Conservation (phyloP, 2,888 invertebrate genomes). For the Parnassius orleans region DNA sequence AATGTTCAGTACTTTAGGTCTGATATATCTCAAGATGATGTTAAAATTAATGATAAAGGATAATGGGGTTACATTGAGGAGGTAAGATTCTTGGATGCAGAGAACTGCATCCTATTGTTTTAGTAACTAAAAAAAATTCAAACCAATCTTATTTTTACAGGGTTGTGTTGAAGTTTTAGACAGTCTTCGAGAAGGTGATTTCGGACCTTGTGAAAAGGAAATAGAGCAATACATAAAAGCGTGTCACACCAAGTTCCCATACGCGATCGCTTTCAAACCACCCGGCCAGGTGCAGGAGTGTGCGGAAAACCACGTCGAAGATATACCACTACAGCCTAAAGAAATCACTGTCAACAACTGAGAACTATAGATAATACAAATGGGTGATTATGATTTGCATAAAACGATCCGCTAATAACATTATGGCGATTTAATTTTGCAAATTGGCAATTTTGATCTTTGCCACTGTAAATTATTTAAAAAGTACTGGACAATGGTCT, state of each 20-base stretch:
- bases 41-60: too few species aligned
- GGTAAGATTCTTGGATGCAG: too few species aligned
- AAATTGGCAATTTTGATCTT: neutral
- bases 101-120: too few species aligned
- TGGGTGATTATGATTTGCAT: conserved; percentile 13
- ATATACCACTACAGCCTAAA: conserved; percentile 46
- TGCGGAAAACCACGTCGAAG: conserved; percentile 43
- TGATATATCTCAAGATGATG: too few species aligned
- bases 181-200: conserved; percentile 88
- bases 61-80: too few species aligned
- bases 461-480: neutral
- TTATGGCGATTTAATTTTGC: neutral
- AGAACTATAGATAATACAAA: conserved; percentile 25
- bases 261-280: conserved; percentile 87
- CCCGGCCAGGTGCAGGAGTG: conserved; percentile 39
- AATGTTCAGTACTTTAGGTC: too few species aligned
- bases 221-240: conserved; percentile 85
- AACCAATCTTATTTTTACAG: conserved; percentile 53
- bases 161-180: conserved; percentile 90
- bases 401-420: neutral
- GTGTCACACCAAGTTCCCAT: conserved; percentile 89
- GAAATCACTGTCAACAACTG: conserved; percentile 55
- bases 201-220: conserved; percentile 87
- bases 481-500: too few species aligned
- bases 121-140: too few species aligned